Evolutionary conservation across 2,888 invertebrate species (phyloP).

Genomic region (Diabrotica balteata): DNA sequence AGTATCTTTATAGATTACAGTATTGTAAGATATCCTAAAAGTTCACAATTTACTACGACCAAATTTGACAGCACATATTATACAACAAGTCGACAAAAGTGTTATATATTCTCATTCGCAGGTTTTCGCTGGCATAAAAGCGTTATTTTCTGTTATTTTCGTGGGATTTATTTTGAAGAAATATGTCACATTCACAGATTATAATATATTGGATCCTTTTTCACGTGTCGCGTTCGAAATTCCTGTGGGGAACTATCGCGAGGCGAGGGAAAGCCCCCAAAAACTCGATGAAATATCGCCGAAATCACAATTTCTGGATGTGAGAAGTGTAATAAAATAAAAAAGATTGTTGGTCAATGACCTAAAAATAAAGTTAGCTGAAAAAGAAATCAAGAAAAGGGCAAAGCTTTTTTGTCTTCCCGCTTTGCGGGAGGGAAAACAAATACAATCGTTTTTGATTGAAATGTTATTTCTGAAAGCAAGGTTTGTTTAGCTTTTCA

Average conservation of each 20-base stretch:
- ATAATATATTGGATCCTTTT: constrained; percentile 28
- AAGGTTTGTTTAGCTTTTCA: no score
- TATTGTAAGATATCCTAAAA: no score
- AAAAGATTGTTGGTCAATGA: not conserved
- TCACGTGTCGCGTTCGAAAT: constrained; percentile 26
- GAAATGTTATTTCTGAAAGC: no score
- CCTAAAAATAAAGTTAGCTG: no score
- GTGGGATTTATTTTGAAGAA: constrained; percentile 26
- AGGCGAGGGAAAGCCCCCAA: constrained; percentile 1
- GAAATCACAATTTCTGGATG: constrained; percentile 1
- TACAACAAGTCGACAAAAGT: constrained; percentile 11
- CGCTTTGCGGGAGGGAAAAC: no score
- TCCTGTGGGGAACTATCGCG: constrained; percentile 17
- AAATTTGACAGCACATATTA: constrained; percentile 4
- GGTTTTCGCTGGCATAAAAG: constrained; percentile 15
- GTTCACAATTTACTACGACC: no score
- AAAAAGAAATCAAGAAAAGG: no score
- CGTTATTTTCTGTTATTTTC: constrained; percentile 25
- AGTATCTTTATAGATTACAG: no score
- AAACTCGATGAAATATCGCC: constrained; percentile 2
- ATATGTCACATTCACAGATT: constrained; percentile 27
- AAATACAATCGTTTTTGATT: no score
- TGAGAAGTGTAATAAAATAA: not conserved
- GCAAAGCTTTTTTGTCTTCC: no score
- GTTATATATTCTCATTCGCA: constrained; percentile 25